phyloP scores from a whole-genome alignment of 2,797 vertebrate species.

The Sebastes diploproa region DNA sequence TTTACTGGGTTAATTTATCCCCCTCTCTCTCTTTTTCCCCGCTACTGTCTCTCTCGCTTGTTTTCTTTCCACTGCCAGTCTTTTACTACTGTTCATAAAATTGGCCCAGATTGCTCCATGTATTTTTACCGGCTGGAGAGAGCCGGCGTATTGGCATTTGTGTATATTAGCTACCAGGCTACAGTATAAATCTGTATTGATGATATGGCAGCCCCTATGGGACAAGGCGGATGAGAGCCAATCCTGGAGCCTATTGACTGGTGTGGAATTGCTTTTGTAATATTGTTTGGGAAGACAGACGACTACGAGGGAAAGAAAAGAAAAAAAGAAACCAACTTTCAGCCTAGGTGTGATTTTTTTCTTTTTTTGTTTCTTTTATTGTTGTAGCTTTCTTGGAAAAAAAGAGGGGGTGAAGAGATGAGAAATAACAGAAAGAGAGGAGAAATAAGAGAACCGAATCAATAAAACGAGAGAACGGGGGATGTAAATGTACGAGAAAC shows the following conservation, averaged over 20 bases:
- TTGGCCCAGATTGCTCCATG: constrained; percentile 75
- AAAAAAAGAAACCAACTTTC: constrained; percentile 15
- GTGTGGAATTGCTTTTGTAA: constrained; percentile 84
- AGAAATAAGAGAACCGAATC: constrained; percentile 29
- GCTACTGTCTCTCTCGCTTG: constrained; percentile 27
- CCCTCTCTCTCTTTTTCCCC: not conserved
- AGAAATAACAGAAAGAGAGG: constrained; percentile 32
- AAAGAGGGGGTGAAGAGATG: constrained; percentile 36
- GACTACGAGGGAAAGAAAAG: constrained; percentile 56
- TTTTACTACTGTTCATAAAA: constrained; percentile 81
- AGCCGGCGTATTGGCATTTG: constrained; percentile 78
- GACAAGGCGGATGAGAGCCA: constrained; percentile 75
- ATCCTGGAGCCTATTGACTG: constrained; percentile 80
- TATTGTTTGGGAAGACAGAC: constrained; percentile 83
- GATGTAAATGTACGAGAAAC: constrained; percentile 32
- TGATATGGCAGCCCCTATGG: constrained; percentile 77
- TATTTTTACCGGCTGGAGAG: constrained; percentile 69
- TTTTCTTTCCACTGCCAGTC: constrained; percentile 61
- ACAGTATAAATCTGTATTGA: constrained; percentile 86
- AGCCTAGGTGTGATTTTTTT: constrained; percentile 58
- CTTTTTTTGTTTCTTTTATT: constrained; percentile 64
- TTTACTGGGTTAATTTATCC: constrained; percentile 31
- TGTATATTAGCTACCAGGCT: constrained; percentile 81
- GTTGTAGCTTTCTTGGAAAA: constrained; percentile 38
- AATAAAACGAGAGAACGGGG: constrained; percentile 6